These are phyloP conservation scores for Jaculus jaculus DNA, from an alignment of 2,113 vertebrate genomes.

Conservation along the genomic window DNA sequence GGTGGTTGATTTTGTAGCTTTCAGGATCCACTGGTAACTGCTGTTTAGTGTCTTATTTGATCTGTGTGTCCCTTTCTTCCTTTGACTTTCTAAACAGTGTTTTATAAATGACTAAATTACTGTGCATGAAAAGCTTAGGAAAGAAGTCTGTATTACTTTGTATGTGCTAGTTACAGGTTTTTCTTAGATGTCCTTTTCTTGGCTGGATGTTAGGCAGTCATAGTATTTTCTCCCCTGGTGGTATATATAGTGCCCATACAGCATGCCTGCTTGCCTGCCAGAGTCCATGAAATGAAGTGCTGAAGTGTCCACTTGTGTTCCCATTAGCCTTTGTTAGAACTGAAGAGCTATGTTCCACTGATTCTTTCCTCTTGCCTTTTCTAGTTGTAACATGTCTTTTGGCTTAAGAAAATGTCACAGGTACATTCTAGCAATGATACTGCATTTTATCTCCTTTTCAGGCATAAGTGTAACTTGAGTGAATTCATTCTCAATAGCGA, in stretches of 20 bases:
- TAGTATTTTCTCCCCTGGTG: not conserved
- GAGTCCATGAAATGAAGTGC: not conserved
- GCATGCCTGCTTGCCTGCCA: not conserved
- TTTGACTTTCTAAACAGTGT: conserved; percentile 7
- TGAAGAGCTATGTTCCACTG: not conserved
- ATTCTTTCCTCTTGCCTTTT: not conserved
- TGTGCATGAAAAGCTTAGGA: not conserved
- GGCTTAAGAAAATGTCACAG: conserved; percentile 55
- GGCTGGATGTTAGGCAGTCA: not conserved
- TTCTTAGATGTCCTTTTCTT: not conserved
- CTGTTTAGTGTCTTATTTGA: not conserved
- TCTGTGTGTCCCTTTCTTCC: not conserved
- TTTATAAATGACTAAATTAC: not conserved
- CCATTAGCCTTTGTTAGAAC: not conserved
- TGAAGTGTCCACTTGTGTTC: not conserved
- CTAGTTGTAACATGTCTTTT: conserved; percentile 44
- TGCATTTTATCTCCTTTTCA: conserved; percentile 45
- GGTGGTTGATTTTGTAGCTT: no score
- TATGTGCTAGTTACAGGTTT: not conserved
- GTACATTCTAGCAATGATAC: conserved; percentile 51
- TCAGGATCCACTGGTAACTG: no score
- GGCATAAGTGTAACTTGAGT: conserved; percentile 50
- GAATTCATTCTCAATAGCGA: conserved; percentile 51
- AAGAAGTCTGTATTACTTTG: not conserved
- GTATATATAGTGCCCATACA: not conserved